A percentile compares a stretch with the other conserved stretches of the same genome.
These are phyloP conservation scores for Tachina fera DNA, from an alignment of 2,888 invertebrate species.

Conservation along the genomic window DNA sequence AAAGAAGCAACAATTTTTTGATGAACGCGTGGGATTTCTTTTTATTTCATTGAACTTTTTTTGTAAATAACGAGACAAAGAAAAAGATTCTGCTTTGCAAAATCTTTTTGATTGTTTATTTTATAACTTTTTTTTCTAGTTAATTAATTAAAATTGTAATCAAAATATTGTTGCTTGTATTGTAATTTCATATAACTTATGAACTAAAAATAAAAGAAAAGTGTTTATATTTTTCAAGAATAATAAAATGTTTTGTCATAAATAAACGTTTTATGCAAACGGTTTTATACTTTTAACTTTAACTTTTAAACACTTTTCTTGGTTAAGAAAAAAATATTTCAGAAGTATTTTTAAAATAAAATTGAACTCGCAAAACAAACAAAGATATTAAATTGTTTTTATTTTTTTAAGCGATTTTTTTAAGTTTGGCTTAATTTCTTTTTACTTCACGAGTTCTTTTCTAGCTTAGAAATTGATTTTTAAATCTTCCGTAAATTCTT, in stretches of 20 bases:
- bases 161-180: constrained; percentile 81
- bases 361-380: too few relatives aligned
- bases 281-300: constrained; percentile 38
- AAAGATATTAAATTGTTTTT: not conserved
- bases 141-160: constrained; percentile 38
- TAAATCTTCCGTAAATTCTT: too few relatives aligned
- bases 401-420: not conserved
- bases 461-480: too few relatives aligned
- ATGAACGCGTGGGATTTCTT: constrained; percentile 59
- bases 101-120: constrained; percentile 81
- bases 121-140: constrained; percentile 21
- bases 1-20: constrained; percentile 80
- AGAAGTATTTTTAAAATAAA: constrained; percentile 32
- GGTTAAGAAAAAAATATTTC: constrained; percentile 58
- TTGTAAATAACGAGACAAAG: constrained; percentile 76
- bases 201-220: constrained; percentile 53
- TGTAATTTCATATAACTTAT: constrained; percentile 72
- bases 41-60: constrained; percentile 23
- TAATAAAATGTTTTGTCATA: constrained; percentile 42
- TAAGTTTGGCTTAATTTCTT: too few relatives aligned
- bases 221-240: constrained; percentile 33
- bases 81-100: constrained; percentile 81
- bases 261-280: constrained; percentile 18
- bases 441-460: too few relatives aligned
- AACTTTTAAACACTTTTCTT: constrained; percentile 66